These are phyloP conservation scores for Pemphredon lugubris DNA, from an alignment of 2,888 invertebrate species.

Conservation along the genomic window DNA sequence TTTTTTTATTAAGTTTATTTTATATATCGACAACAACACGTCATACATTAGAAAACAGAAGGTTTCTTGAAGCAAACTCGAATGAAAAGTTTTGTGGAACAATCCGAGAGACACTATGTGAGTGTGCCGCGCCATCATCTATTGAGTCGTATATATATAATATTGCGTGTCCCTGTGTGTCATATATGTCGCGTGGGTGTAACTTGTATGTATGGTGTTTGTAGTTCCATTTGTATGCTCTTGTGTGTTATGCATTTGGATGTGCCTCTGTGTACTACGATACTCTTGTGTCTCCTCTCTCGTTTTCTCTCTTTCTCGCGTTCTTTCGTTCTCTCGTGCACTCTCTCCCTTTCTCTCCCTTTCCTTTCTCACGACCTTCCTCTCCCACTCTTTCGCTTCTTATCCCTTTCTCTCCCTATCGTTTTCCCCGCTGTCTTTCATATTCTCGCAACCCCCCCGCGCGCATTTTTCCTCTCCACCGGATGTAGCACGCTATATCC, in stretches of 20 bases:
- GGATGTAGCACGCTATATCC: constrained; percentile 3
- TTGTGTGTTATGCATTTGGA: constrained; percentile 69
- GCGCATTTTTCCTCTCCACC: not conserved
- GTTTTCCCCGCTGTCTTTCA: not conserved
- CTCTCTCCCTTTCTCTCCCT: constrained; percentile 26
- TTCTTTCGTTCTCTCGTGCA: constrained; percentile 50
- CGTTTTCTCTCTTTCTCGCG: constrained; percentile 57
- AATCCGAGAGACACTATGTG: constrained; percentile 82
- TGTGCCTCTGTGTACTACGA: constrained; percentile 69
- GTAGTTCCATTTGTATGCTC: constrained; percentile 33
- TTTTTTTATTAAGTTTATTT: constrained; percentile 82
- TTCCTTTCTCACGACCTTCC: constrained; percentile 20
- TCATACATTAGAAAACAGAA: constrained; percentile 82
- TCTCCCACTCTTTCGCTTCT: constrained; percentile 44
- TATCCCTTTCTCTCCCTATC: constrained; percentile 14
- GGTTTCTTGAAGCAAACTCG: constrained; percentile 82
- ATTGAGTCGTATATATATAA: constrained; percentile 81
- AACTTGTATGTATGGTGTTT: constrained; percentile 51
- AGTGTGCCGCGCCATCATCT: constrained; percentile 82
- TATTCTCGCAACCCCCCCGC: not conserved
- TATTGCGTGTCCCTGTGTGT: constrained; percentile 77
- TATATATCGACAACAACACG: constrained; percentile 82
- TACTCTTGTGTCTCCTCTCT: constrained; percentile 77
- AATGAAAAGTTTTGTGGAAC: constrained; percentile 81
- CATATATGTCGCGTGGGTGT: constrained; percentile 67